Percentiles rank a stretch among this genome's conserved stretches.
Conservation (phyloP, 1,140 invertebrate genomes). For the Drosophila athabasca region DNA sequence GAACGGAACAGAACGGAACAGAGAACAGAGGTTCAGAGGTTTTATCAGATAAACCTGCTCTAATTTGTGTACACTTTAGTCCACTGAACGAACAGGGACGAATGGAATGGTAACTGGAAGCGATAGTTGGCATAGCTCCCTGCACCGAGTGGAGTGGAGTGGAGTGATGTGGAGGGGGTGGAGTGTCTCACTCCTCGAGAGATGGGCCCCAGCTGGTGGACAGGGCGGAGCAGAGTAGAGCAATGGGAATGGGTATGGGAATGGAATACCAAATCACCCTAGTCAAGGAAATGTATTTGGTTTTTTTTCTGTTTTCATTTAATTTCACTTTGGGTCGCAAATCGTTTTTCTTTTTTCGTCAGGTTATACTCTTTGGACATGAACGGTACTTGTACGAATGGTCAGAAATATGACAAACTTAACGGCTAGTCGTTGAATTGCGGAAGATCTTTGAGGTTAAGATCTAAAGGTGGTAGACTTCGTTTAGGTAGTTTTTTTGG, state of each 20-base stretch:
- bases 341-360: slow-evolving; percentile 34
- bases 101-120: slow-evolving; percentile 34
- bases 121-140: slow-evolving; percentile 16
- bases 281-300: slow-evolving; percentile 42
- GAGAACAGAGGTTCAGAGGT: slow-evolving; percentile 36
- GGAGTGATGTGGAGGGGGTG: background rate
- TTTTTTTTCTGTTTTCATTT: slow-evolving; percentile 50
- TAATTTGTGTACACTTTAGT: slow-evolving; percentile 82
- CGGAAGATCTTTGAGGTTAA: too few relatives aligned
- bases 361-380: slow-evolving; percentile 8
- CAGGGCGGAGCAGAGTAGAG: background rate
- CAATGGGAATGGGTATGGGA: slow-evolving; percentile 4
- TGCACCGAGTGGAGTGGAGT: background rate
- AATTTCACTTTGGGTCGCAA: slow-evolving; percentile 55
- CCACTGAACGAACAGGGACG: slow-evolving; percentile 46
- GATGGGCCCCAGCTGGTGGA: slow-evolving; percentile 45
- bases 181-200: slow-evolving; percentile 18
- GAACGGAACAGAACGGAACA: slow-evolving; percentile 1
- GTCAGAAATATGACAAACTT: too few relatives aligned
- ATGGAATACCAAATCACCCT: slow-evolving; percentile 43
- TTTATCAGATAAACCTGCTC: slow-evolving; percentile 80
- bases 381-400: too few relatives aligned
- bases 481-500: too few relatives aligned
- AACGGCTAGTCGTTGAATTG: too few relatives aligned
- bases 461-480: too few relatives aligned